Evolutionary conservation across 2,113 vertebrate genomes (phyloP), one percentile per base, ranked within the genome.

Genomic region (Eretmochelys imbricata): DNA sequence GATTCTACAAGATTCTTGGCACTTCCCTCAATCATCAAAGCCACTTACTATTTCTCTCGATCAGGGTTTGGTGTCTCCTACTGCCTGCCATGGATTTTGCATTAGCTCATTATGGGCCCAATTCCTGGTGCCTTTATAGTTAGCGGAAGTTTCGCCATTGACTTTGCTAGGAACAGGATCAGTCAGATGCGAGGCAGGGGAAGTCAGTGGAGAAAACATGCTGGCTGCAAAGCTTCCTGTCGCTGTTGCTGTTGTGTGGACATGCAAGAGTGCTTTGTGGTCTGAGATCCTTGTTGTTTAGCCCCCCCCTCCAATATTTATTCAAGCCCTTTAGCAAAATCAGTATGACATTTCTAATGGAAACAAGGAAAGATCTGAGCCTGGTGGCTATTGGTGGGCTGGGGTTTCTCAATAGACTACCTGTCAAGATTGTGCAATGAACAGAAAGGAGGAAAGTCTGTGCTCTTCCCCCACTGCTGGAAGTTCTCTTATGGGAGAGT

Each of bases 191-290:
- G 75, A 20, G 38, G 31, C 62, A 82, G 65, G 55, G 55, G 55
- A 59, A 87, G 57, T 76, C n/a, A 78, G 53, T 62, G 54, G 27
- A 57, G 46, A 65, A 62, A 82, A 38, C 35, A 53, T 76, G 62
- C 76, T 91, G 82, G 79, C 82, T 82, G 27, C 38, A 78, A 83
- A 62, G 80, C 69, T 92, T 31, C 8, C 22, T 12, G 59, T 65
- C 6, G 46, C 78, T 83, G 50, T 59, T 82, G 54, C 62, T 92
- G 65, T 83, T 92, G 80, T 65, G 35, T 87, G 87, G 53, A 87
- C 83, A 87, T 88, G 57, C 82, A 48, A 59, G 82, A 87, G 82
- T 87, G n/a, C 62, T 82, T 92, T 92, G 90, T 87, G 80, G 80
- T 87, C 38, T 46, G 10, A 72, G 42, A 76, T 50, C 69, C 81